These are phyloP conservation scores for Gobio occitaniae DNA, from an alignment of 2,797 vertebrate genomes.

Conservation along the genomic window DNA sequence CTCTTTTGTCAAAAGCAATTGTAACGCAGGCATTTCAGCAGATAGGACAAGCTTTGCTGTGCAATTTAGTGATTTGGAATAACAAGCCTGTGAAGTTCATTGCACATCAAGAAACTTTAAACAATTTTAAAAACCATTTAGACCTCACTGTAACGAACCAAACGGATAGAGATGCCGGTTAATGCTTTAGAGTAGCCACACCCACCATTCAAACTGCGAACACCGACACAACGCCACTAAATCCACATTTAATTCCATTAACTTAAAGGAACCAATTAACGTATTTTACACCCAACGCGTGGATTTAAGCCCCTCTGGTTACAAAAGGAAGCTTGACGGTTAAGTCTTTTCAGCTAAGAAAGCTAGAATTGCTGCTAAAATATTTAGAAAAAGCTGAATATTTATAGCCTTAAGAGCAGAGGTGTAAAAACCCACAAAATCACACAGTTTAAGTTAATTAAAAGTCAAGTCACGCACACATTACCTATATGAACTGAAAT, in stretches of 20 bases:
- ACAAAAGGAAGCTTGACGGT: not conserved
- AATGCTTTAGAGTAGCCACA: conserved; percentile 43
- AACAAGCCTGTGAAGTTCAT: too few species aligned
- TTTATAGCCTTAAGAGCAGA: not conserved
- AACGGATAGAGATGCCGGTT: conserved; percentile 19
- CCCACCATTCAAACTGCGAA: conserved; percentile 53
- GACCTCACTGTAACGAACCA: not conserved
- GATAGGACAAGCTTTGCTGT: not conserved
- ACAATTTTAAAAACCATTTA: too few species aligned
- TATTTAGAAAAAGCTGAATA: rapidly evolving
- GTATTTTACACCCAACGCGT: not conserved
- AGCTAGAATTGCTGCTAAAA: not conserved
- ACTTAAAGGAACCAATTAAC: not conserved
- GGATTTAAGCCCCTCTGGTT: not conserved
- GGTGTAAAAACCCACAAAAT: not conserved
- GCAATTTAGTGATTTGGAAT: not conserved
- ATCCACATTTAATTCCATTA: not conserved
- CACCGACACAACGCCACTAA: not conserved
- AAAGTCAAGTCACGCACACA: too few species aligned
- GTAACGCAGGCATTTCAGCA: not conserved
- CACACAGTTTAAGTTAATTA: not conserved
- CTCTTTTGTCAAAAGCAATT: not conserved
- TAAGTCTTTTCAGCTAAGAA: not conserved
- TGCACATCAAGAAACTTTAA: not conserved
- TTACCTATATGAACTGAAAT: not conserved